phyloP scores from a whole-genome alignment of 2,888 invertebrate species.

The Adelognathus sp. region DNA sequence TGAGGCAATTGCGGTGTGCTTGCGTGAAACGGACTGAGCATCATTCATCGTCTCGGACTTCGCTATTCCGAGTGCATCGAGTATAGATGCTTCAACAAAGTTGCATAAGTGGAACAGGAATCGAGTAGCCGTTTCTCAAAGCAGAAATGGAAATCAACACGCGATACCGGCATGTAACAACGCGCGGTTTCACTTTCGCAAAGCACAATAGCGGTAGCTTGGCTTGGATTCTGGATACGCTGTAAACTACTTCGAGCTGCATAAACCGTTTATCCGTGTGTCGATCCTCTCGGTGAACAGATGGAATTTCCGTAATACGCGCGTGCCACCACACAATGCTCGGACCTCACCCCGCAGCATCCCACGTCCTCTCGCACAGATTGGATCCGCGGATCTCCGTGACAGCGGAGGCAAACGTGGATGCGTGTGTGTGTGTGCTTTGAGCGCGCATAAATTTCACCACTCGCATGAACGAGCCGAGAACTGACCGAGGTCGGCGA shows the following conservation, averaged over 20 bases:
- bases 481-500: conserved; percentile 44
- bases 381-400: conserved; percentile 18
- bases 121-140: background rate
- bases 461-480: conserved; percentile 41
- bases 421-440: background rate
- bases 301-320: background rate
- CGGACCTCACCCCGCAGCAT: background rate
- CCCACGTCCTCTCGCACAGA: background rate
- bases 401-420: conserved; percentile 38
- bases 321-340: background rate
- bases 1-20: background rate
- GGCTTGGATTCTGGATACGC: background rate
- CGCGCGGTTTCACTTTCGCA: background rate
- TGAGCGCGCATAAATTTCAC: conserved; percentile 33
- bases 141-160: background rate
- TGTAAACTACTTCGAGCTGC: conserved; percentile 14
- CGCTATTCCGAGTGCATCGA: background rate
- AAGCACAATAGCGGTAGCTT: no score
- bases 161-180: background rate
- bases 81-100: background rate
- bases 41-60: background rate
- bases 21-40: background rate
- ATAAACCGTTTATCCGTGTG: background rate
- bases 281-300: conserved; percentile 5
- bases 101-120: background rate